These are phyloP conservation scores for Chauna torquata DNA, from an alignment of 2,113 vertebrate genomes.

Conservation along the genomic window DNA sequence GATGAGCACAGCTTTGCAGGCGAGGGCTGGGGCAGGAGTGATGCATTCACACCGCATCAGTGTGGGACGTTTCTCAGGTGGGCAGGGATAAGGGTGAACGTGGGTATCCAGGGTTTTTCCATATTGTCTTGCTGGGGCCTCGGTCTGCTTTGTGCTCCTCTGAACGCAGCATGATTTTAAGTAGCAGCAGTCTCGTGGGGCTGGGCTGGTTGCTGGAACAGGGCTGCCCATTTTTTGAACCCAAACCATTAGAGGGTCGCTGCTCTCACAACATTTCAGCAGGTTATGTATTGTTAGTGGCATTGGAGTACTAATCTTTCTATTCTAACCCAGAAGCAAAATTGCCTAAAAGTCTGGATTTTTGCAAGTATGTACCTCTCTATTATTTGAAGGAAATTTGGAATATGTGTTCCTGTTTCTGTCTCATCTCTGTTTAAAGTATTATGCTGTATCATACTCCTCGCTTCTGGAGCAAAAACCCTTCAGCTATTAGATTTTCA, in stretches of 20 bases:
- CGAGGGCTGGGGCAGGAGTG: neutral
- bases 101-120: neutral
- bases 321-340: neutral
- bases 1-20: neutral
- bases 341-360: neutral
- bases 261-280: neutral
- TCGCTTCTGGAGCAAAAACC: neutral
- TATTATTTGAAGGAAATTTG: neutral
- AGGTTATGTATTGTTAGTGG: neutral
- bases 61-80: neutral
- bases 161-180: neutral
- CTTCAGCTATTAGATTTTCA: neutral
- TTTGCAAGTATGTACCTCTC: neutral
- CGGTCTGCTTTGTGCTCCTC: neutral
- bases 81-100: neutral
- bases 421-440: neutral
- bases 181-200: neutral
- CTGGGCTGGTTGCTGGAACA: neutral
- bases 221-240: neutral
- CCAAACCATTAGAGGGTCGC: neutral
- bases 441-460: neutral
- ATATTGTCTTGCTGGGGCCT: neutral
- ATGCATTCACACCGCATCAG: neutral
- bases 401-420: neutral
- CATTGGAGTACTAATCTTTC: neutral